Evolutionary conservation across 1,140 invertebrate genomes (phyloP).

Genomic region (Muscidifurax raptorellus): DNA sequence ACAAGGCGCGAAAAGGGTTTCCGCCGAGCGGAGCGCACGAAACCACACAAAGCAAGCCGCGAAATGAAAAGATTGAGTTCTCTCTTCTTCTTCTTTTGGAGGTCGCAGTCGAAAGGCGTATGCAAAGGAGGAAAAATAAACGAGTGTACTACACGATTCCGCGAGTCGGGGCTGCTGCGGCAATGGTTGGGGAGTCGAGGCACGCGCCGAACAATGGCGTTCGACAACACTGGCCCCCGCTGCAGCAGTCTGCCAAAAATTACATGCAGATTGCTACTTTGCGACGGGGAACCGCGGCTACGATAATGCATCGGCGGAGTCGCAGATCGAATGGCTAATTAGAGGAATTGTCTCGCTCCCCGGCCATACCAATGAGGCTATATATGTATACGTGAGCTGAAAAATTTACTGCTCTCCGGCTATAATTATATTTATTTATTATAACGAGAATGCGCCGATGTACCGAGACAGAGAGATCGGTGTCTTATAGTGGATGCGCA

Average conservation of each 20-base stretch:
- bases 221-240: neutral
- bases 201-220: constrained; percentile 9
- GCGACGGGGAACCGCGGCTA: neutral
- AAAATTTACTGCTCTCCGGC: neutral
- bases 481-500: too few species aligned
- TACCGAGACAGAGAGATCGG: too few species aligned
- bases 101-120: neutral
- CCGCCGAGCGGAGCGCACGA: neutral
- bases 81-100: neutral
- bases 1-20: constrained; percentile 15
- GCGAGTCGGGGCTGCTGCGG: neutral
- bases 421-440: neutral
- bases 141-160: neutral
- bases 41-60: neutral
- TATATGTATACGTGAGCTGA: neutral
- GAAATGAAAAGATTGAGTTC: constrained; percentile 16
- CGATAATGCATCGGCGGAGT: neutral
- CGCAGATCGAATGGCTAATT: constrained; percentile 1
- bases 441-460: neutral
- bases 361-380: too few species aligned
- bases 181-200: neutral
- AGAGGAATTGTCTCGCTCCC: neutral
- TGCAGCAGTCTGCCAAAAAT: constrained; percentile 15
- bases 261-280: constrained; percentile 8
- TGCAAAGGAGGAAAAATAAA: constrained; percentile 10